phyloP scores from a whole-genome alignment of 2,113 vertebrate species.

The Melierax canorus region DNA sequence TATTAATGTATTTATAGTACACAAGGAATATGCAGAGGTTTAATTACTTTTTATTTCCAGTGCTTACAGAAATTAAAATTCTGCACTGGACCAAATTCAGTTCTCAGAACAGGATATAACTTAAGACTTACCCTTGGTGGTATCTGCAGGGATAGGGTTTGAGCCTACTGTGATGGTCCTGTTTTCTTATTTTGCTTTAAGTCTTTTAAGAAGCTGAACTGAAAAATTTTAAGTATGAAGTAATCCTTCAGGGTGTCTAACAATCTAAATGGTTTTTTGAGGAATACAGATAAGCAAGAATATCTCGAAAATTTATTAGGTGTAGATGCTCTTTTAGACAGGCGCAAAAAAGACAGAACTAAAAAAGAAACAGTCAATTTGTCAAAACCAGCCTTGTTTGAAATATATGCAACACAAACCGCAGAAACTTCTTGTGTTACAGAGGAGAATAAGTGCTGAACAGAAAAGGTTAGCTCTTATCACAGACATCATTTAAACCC shows the following conservation, averaged over 20 bases:
- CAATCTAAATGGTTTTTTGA: slow-evolving; percentile 10
- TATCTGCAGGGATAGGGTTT: not conserved
- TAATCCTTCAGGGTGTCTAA: not conserved
- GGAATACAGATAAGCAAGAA: not conserved
- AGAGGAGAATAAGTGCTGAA: not conserved
- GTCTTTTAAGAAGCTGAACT: not conserved
- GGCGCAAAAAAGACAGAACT: not conserved
- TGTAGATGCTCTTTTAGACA: not conserved
- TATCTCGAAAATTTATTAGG: not conserved
- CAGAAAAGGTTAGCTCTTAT: slow-evolving; percentile 28
- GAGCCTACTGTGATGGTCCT: not conserved
- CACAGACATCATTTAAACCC: slow-evolving; percentile 32
- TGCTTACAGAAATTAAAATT: slow-evolving; percentile 42
- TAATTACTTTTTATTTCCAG: slow-evolving; percentile 35
- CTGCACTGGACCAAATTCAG: not conserved
- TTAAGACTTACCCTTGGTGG: not conserved
- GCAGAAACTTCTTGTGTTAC: slow-evolving; percentile 32
- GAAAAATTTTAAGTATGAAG: not conserved
- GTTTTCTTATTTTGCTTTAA: not conserved
- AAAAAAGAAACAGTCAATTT: not conserved
- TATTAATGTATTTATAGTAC: slow-evolving; percentile 37
- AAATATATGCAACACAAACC: slow-evolving; percentile 39
- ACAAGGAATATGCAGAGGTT: not conserved
- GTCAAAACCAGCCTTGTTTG: slow-evolving; percentile 52
- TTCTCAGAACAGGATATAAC: not conserved